phyloP scores from a whole-genome alignment of 1,140 invertebrate genomes.

The Lamellibrachia luymesi region DNA sequence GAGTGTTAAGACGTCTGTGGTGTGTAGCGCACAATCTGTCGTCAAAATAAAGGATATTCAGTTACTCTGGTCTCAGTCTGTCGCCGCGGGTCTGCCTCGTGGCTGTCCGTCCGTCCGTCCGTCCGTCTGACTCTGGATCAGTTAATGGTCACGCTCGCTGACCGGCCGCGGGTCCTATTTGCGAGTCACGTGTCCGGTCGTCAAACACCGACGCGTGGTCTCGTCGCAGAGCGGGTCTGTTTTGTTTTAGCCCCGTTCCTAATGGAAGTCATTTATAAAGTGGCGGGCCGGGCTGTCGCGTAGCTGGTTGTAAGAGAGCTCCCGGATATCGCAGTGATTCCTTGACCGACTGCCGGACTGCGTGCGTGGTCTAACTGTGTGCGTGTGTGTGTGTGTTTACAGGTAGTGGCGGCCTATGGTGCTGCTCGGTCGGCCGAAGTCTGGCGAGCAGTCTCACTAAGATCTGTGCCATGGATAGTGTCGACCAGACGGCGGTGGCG shows the following conservation, averaged over 20 bases:
- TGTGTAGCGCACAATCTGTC: background rate
- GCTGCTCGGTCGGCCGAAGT: background rate
- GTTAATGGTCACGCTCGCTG: background rate
- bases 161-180: background rate
- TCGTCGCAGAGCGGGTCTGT: background rate
- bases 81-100: background rate
- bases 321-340: background rate
- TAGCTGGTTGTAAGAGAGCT: background rate
- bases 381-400: background rate
- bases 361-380: background rate
- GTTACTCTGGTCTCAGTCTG: background rate
- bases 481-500: background rate
- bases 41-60: background rate
- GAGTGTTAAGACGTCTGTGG: background rate
- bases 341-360: background rate
- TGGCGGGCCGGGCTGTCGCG: background rate
- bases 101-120: no score
- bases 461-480: background rate
- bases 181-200: background rate
- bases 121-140: no score
- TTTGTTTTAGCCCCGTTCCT: background rate
- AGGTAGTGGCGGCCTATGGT: background rate
- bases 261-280: constrained; percentile 1
- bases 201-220: background rate
- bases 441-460: background rate